Evolutionary conservation across 2,113 vertebrate genomes (phyloP).

Genomic region (Dascyllus trimaculatus): DNA sequence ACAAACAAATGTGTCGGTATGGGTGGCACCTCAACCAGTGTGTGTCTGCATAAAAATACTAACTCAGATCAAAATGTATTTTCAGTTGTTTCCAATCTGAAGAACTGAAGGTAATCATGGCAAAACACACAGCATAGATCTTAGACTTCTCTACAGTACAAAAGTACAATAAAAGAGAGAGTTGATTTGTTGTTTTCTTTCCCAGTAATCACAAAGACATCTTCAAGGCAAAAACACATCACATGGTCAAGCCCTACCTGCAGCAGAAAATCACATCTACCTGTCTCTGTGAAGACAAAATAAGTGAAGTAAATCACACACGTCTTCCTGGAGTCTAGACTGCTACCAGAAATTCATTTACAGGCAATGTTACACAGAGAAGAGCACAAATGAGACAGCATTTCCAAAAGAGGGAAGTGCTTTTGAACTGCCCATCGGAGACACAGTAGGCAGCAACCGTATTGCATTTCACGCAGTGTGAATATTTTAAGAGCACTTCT

Average conservation of each 20-base stretch:
- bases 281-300: slow-evolving; percentile 15
- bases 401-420: slow-evolving; percentile 54
- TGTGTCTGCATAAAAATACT: too few relatives aligned
- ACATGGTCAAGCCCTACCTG: not conserved
- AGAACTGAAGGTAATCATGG: not conserved
- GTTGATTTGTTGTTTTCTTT: not conserved
- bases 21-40: too few relatives aligned
- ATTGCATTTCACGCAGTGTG: slow-evolving; percentile 74
- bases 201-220: not conserved
- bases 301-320: slow-evolving; percentile 1
- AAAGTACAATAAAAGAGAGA: not conserved
- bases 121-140: slow-evolving; percentile 6
- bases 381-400: slow-evolving; percentile 25
- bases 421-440: slow-evolving; percentile 29
- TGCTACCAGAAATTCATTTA: slow-evolving; percentile 3
- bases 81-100: not conserved
- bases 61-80: not conserved
- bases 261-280: slow-evolving; percentile 40
- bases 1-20: too few relatives aligned
- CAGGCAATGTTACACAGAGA: not conserved
- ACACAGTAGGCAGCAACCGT: slow-evolving; percentile 24
- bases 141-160: not conserved
- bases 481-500: slow-evolving; percentile 80
- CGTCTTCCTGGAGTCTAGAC: not conserved
- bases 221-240: not conserved